Evolutionary conservation across 1,140 invertebrate genomes (phyloP).

Genomic region (Zaprionus ghesquierei): DNA sequence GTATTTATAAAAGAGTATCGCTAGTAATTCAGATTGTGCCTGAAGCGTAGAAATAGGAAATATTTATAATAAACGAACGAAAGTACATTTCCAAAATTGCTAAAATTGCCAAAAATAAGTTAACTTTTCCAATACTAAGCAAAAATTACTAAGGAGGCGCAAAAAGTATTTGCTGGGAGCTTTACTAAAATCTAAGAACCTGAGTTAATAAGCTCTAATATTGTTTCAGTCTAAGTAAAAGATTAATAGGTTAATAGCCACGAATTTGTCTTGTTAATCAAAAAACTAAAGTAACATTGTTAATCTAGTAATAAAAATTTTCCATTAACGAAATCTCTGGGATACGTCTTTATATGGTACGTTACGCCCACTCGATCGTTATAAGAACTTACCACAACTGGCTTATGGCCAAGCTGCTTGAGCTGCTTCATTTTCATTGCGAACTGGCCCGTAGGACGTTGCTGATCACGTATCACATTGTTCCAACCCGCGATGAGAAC

Average conservation of each 20-base stretch:
- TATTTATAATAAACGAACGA: neutral
- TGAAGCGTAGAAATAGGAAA: neutral
- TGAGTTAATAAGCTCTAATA: neutral
- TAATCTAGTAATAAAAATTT: neutral
- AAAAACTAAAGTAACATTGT: neutral
- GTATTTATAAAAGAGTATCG: no score
- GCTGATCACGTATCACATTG: conserved; percentile 78
- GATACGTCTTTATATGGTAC: neutral
- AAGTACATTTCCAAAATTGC: neutral
- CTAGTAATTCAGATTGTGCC: neutral
- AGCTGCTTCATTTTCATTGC: conserved; percentile 85
- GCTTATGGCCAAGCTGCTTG: conserved; percentile 84
- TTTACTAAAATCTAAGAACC: neutral
- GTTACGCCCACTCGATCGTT: neutral
- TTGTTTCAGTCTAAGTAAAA: neutral
- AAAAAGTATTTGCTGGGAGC: neutral
- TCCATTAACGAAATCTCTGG: neutral
- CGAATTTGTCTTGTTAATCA: neutral
- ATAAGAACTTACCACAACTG: conserved; percentile 84
- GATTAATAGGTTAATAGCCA: neutral
- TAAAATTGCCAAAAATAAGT: neutral
- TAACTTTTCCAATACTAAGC: neutral
- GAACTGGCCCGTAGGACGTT: conserved; percentile 79
- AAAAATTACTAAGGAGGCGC: neutral
- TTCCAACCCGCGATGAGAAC: conserved; percentile 83